Base-by-base conservation (phyloP, 2,113 vertebrate species). In the Calidris pugnax region DNA sequence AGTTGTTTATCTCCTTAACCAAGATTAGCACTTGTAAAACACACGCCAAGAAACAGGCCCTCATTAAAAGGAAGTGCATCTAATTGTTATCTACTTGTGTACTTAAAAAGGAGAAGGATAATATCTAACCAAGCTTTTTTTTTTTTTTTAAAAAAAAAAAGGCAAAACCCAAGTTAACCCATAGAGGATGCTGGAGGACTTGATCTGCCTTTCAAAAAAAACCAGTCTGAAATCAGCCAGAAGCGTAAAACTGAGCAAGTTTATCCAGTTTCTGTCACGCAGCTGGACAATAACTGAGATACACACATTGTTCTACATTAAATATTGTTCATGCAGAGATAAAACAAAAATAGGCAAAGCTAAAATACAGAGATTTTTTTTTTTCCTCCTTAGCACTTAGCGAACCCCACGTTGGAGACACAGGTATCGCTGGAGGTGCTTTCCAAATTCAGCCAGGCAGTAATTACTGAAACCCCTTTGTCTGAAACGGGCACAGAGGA, bases 181-280 rank as follows among this genome's bases (percentile, higher is more conserved):
- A 41, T 11, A 82, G 73, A 93, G 87, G 87, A 89, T 89, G 85
- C 84, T 87, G 91, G 41, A 96, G 73, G 56, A 85, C 84, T 87
- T 47, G 66, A 68, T 69, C 81, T 91, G 85, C 68, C 89, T 84
- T 78, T 80, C 35, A 86, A 90, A 66, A 69, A 27, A 30, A 28
- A 77, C 24, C 68, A 91, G 69, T 59, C 80, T 94, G 69, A 85
- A 82, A 72, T 68, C 81, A 76, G 39, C 66, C 72, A 68, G 74
- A n/a, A 69, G 57, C 6, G 1, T 20, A 66, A 91, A 96, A 83
- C 22, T 73, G 16, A 22, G 41, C 33, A 21, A 47, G 27, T 96
- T 94, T 86, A 88, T 68, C 93, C 85, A 66, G 75, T 83, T 96
- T 83, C 57, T 85, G 30, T 66, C 55, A 80, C 39, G 24, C 13